Conservation (phyloP, 2,113 vertebrate genomes). For the Myotis brandtii region DNA sequence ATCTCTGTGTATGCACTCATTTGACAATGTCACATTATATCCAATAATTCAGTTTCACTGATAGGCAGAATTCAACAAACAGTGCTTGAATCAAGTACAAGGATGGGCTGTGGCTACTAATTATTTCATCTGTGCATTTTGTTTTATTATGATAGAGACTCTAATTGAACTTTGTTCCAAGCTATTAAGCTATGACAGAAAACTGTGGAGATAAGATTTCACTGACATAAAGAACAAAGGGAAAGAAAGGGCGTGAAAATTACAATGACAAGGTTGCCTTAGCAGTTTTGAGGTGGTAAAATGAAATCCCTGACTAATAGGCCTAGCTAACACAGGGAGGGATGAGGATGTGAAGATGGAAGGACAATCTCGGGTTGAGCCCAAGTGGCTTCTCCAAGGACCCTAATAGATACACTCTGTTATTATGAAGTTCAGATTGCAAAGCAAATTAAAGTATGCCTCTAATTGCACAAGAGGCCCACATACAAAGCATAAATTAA, state of each 20-base stretch:
- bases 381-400: neutral
- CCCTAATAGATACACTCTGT: neutral
- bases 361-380: neutral
- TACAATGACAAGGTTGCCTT: slow-evolving; percentile 88
- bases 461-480: neutral
- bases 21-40: neutral
- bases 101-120: slow-evolving; percentile 69
- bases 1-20: neutral
- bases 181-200: slow-evolving; percentile 88
- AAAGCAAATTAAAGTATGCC: slow-evolving; percentile 57
- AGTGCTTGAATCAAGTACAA: slow-evolving; percentile 31
- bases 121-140: slow-evolving; percentile 74
- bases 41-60: neutral
- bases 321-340: slow-evolving; percentile 76
- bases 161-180: slow-evolving; percentile 88
- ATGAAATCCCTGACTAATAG: slow-evolving; percentile 86
- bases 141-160: slow-evolving; percentile 80
- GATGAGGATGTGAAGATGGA: neutral
- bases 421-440: slow-evolving; percentile 37
- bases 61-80: slow-evolving; percentile 24
- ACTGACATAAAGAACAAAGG: slow-evolving; percentile 87
- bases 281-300: slow-evolving; percentile 84
- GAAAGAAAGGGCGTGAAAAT: slow-evolving; percentile 86
- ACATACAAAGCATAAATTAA: slow-evolving; percentile 5
- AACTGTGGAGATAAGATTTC: slow-evolving; percentile 87